Evolutionary conservation across 2,888 invertebrate genomes (phyloP).

Genomic region (Crepidodera aurea): DNA sequence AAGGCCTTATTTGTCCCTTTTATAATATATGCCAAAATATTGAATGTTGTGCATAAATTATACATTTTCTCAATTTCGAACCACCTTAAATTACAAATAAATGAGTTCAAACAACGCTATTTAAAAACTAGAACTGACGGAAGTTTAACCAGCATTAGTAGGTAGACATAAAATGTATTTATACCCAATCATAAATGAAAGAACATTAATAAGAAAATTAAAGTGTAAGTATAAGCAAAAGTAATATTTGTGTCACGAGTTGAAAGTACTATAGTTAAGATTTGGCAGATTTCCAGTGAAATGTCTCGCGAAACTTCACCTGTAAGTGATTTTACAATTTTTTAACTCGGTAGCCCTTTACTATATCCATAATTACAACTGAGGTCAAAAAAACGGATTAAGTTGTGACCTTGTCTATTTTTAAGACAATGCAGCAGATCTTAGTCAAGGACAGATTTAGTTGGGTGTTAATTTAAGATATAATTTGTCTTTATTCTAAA

Average conservation of each 20-base stretch:
- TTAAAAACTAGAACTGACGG: constrained; percentile 6
- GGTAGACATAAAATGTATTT: constrained; percentile 1
- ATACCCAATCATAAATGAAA: constrained; percentile 3
- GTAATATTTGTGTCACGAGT: constrained; percentile 22
- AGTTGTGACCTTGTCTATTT: background rate
- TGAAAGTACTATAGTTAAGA: constrained; percentile 22
- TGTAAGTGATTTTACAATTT: constrained; percentile 15
- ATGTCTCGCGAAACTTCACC: constrained; percentile 13
- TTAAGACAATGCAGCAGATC: background rate
- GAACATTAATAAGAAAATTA: constrained; percentile 8
- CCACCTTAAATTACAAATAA: too few relatives aligned
- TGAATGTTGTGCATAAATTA: too few relatives aligned
- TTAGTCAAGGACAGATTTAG: background rate
- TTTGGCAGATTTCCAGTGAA: constrained; percentile 15
- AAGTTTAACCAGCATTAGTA: background rate
- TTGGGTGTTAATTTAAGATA: too few relatives aligned
- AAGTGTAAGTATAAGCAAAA: background rate
- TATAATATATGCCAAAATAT: too few relatives aligned
- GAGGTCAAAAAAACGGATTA: constrained; percentile 15
- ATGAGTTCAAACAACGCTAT: too few relatives aligned
- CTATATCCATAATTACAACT: constrained; percentile 3
- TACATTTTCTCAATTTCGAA: too few relatives aligned
- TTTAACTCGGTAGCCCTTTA: background rate
- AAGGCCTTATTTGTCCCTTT: too few relatives aligned
- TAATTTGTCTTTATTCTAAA: too few relatives aligned